These are phyloP conservation scores for Drosophila elegans DNA, from an alignment of 1,140 invertebrate species.

Conservation along the genomic window DNA sequence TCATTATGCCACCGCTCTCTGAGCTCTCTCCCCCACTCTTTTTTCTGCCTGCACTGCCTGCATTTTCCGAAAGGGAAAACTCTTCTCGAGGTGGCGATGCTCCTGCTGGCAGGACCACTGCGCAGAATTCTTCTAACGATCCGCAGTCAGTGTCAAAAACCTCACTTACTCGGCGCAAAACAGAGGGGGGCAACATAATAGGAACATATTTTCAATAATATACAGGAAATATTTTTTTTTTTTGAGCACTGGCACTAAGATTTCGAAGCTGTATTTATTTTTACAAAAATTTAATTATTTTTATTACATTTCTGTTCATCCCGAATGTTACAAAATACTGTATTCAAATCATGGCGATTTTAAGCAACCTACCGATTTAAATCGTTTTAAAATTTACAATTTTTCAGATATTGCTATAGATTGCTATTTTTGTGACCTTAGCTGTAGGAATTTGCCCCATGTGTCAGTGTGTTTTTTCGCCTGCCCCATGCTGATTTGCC, in stretches of 20 bases:
- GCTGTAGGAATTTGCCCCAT: conserved; percentile 22
- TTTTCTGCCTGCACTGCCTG: background rate
- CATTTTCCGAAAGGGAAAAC: conserved; percentile 63
- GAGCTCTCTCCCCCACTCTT: conserved; percentile 4
- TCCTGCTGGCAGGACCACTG: conserved; percentile 67
- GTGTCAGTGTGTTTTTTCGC: conserved; percentile 21
- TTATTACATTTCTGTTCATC: too few relatives aligned
- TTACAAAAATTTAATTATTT: too few relatives aligned
- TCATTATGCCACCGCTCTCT: conserved; percentile 54
- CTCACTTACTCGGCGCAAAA: conserved; percentile 34
- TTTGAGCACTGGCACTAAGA: too few relatives aligned
- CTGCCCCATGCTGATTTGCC: conserved; percentile 55
- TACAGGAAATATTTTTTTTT: background rate
- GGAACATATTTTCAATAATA: background rate
- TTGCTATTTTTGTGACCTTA: background rate
- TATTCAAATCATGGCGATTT: too few relatives aligned
- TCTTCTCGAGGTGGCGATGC: conserved; percentile 11
- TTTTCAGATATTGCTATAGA: too few relatives aligned
- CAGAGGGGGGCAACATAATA: background rate
- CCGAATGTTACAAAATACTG: too few relatives aligned
- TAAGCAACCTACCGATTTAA: too few relatives aligned
- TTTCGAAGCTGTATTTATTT: too few relatives aligned
- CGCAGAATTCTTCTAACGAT: conserved; percentile 74
- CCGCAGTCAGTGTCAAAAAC: conserved; percentile 77
- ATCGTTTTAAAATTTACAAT: too few relatives aligned